phyloP scores from a whole-genome alignment of 2,797 vertebrate species.

The Gymnocypris eckloni region DNA sequence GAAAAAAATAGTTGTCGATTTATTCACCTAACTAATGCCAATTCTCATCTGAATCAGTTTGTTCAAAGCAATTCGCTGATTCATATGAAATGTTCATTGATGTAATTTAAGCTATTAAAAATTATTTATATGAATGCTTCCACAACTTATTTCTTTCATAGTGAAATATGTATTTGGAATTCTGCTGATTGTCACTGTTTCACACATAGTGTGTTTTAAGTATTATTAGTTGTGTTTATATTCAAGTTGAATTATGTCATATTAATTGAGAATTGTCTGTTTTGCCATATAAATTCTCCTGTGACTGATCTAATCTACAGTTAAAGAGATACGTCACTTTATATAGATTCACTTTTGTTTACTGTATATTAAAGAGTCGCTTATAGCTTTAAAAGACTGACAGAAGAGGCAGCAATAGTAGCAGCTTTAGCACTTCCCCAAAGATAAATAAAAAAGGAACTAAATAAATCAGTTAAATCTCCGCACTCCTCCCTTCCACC shows the following conservation, averaged over 20 bases:
- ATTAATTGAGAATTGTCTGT: not conserved
- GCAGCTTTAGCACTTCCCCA: conserved; percentile 15
- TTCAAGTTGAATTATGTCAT: not conserved
- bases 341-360: not conserved
- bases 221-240: not conserved
- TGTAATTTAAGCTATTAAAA: not conserved
- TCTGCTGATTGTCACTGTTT: not conserved
- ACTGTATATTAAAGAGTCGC: not conserved
- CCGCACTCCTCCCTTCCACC: not conserved
- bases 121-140: not conserved
- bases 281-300: not conserved
- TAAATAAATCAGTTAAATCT: conserved; percentile 29
- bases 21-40: not conserved
- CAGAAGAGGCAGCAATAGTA: not conserved
- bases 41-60: not conserved
- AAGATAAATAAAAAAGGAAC: conserved; percentile 24
- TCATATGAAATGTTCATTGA: not conserved
- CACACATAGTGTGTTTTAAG: not conserved
- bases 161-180: not conserved
- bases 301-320: not conserved
- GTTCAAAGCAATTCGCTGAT: not conserved
- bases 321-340: not conserved
- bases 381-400: conserved; percentile 19
- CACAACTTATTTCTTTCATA: not conserved
- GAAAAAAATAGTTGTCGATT: not conserved